Conservation (phyloP, 2,113 vertebrate species). For the Shinisaurus crocodilurus region DNA sequence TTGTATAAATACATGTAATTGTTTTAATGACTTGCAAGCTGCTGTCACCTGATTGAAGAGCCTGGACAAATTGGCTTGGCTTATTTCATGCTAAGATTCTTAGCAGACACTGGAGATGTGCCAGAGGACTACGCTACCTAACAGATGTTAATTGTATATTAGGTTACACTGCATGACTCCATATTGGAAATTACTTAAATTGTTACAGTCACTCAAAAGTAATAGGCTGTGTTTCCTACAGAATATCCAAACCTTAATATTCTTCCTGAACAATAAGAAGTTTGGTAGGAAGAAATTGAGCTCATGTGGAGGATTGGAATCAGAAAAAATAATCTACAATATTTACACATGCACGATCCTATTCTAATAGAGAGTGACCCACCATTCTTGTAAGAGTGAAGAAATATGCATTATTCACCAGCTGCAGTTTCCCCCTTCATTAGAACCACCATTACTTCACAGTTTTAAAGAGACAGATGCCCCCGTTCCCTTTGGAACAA, state of each 20-base stretch:
- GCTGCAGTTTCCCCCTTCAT: background rate
- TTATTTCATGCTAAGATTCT: constrained; percentile 37
- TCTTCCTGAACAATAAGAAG: background rate
- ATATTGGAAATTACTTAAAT: constrained; percentile 37
- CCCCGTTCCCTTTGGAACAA: background rate
- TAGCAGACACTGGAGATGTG: background rate
- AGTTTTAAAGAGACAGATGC: background rate
- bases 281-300: background rate
- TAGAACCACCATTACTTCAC: background rate
- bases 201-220: constrained; percentile 52
- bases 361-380: background rate
- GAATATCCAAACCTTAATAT: constrained; percentile 33
- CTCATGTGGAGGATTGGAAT: background rate
- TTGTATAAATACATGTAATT: constrained; percentile 22
- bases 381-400: background rate
- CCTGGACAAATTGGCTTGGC: constrained; percentile 52
- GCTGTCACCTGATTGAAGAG: constrained; percentile 22
- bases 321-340: background rate
- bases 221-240: constrained; percentile 36
- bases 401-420: background rate
- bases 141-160: constrained; percentile 61
- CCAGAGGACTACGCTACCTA: constrained; percentile 51
- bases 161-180: constrained; percentile 37
- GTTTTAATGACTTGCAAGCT: constrained; percentile 20
- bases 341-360: background rate